These are phyloP conservation scores for Puffinus mauretanicus DNA, from an alignment of 2,113 vertebrate species.

Conservation along the genomic window DNA sequence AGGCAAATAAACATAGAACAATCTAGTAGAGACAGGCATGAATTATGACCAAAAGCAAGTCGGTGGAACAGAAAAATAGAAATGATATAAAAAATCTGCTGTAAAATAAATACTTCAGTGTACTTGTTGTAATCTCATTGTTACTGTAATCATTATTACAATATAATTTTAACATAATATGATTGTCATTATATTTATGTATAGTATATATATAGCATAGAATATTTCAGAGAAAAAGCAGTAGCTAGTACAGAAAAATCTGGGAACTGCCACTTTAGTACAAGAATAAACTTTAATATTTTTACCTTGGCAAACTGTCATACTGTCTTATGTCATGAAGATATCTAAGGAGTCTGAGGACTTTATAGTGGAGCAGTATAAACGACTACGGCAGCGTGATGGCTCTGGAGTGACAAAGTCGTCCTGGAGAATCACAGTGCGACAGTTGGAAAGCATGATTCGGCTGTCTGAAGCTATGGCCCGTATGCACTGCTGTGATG, in stretches of 20 bases:
- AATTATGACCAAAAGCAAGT: neutral
- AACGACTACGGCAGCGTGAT: constrained; percentile 92
- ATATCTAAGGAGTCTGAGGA: constrained; percentile 96
- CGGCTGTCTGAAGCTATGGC: constrained; percentile 96
- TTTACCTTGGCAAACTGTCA: neutral
- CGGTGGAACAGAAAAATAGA: neutral
- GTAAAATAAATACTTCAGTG: neutral
- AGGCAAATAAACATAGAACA: neutral
- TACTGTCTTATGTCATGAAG: constrained; percentile 61
- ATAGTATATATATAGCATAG: neutral
- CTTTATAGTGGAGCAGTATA: constrained; percentile 99
- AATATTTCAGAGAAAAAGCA: neutral
- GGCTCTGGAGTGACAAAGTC: constrained; percentile 88
- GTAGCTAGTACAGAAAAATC: neutral
- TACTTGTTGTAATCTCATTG: neutral
- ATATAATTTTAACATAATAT: neutral
- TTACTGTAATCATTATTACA: neutral
- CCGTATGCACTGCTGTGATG: constrained; percentile 98
- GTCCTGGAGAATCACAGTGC: constrained; percentile 94
- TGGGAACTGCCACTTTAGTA: neutral
- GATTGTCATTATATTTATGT: neutral
- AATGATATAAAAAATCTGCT: neutral
- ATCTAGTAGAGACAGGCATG: neutral
- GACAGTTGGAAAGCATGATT: constrained; percentile 98
- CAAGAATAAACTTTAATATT: neutral